These are phyloP conservation scores for Alloscopus bannaensis DNA, from an alignment of 2,888 invertebrate genomes.

Conservation along the genomic window DNA sequence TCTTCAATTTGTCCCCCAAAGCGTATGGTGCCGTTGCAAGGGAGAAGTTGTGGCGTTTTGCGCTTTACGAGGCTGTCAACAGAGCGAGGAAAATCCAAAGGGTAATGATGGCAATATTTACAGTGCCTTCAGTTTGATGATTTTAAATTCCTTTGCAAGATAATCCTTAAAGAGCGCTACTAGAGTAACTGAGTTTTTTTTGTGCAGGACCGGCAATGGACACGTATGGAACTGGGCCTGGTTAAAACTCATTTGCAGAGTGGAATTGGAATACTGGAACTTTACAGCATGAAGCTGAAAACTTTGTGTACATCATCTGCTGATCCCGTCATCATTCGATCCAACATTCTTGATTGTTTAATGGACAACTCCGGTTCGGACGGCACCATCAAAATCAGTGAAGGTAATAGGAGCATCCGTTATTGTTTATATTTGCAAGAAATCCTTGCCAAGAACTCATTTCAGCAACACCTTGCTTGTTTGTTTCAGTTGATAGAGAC, in stretches of 20 bases:
- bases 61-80: constrained; percentile 67
- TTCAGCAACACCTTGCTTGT: no score
- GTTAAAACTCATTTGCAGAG: constrained; percentile 64
- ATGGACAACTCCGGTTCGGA: constrained; percentile 8
- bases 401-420: background rate
- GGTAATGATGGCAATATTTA: constrained; percentile 37
- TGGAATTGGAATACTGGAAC: constrained; percentile 66
- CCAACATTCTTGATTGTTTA: background rate
- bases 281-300: constrained; percentile 63
- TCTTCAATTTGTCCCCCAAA: constrained; percentile 63
- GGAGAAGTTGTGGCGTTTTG: constrained; percentile 70
- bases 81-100: constrained; percentile 64
- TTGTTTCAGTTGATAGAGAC: constrained; percentile 28
- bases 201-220: constrained; percentile 66
- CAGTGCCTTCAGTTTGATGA: background rate
- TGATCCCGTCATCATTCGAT: constrained; percentile 24
- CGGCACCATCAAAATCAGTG: background rate
- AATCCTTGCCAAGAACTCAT: no score
- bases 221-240: constrained; percentile 54
- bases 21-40: constrained; percentile 63
- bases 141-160: background rate
- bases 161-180: no score
- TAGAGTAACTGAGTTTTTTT: constrained; percentile 15
- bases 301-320: constrained; percentile 22
- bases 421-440: background rate